phyloP scores from a whole-genome alignment of 2,113 vertebrate species.

The Nipponia nippon region DNA sequence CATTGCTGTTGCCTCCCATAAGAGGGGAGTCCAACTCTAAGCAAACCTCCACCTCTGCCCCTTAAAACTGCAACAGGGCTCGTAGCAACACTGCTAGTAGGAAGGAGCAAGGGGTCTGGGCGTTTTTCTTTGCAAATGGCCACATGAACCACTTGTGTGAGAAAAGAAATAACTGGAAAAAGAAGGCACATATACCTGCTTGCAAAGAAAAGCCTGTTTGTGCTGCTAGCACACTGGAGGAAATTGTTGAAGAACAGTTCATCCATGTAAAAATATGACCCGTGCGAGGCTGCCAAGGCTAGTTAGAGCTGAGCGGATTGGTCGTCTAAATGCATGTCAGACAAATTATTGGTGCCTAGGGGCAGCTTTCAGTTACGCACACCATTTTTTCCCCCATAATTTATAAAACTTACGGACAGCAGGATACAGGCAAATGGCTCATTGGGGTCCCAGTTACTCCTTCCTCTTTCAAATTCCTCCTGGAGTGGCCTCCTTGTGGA shows the following conservation, averaged over 20 bases:
- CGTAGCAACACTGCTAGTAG: not conserved
- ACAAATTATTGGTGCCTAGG: constrained; percentile 59
- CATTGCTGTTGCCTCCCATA: not conserved
- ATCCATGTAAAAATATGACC: constrained; percentile 59
- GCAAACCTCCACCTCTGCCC: not conserved
- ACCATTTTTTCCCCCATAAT: constrained; percentile 39
- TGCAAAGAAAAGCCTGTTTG: constrained; percentile 58
- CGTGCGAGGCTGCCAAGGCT: constrained; percentile 5
- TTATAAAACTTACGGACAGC: constrained; percentile 56
- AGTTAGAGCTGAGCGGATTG: constrained; percentile 28
- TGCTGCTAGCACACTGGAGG: constrained; percentile 42
- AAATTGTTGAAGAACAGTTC: constrained; percentile 63
- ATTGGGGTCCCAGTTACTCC: constrained; percentile 43
- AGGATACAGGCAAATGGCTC: constrained; percentile 59
- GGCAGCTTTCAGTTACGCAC: constrained; percentile 3
- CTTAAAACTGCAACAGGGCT: not conserved
- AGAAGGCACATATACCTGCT: constrained; percentile 37
- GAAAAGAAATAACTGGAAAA: constrained; percentile 24
- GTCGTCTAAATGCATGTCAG: constrained; percentile 3
- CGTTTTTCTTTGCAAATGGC: not conserved
- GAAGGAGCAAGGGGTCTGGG: not conserved
- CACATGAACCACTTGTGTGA: not conserved
- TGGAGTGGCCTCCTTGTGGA: constrained; percentile 20
- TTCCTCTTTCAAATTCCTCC: constrained; percentile 49
- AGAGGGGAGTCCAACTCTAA: not conserved